These are phyloP conservation scores for Lutraria lutraria DNA, from an alignment of 2,888 invertebrate genomes.

Conservation along the genomic window DNA sequence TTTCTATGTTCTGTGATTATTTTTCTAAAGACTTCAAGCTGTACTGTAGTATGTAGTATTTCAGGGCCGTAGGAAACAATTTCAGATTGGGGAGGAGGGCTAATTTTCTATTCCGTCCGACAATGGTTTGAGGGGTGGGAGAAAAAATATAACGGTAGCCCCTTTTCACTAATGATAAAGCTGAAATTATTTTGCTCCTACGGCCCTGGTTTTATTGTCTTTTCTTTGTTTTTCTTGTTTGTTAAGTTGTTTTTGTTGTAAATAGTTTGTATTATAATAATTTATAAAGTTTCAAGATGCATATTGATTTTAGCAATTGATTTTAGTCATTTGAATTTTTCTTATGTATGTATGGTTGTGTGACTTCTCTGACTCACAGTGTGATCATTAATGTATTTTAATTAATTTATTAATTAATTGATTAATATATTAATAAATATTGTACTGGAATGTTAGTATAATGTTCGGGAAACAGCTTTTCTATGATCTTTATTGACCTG, in stretches of 20 bases:
- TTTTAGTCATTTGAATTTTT: constrained; percentile 15
- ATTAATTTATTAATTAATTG: constrained; percentile 6
- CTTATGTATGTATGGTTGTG: not conserved
- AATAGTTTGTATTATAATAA: constrained; percentile 9
- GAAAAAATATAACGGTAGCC: too few relatives aligned
- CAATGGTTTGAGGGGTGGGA: too few relatives aligned
- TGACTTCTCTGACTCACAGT: not conserved
- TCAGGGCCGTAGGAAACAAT: too few relatives aligned
- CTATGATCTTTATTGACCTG: not conserved
- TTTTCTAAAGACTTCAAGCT: too few relatives aligned
- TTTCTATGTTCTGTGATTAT: too few relatives aligned
- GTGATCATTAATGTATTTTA: not conserved
- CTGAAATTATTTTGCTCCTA: not conserved
- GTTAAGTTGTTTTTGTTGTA: not conserved
- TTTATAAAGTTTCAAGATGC: not conserved
- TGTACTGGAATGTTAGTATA: not conserved
- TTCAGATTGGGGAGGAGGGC: too few relatives aligned
- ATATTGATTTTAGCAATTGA: not conserved
- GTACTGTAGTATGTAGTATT: too few relatives aligned
- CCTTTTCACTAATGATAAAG: too few relatives aligned
- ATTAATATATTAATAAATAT: constrained; percentile 11
- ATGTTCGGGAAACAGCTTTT: not conserved
- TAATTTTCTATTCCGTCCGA: too few relatives aligned
- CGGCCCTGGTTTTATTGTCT: not conserved
- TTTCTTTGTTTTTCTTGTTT: not conserved